phyloP scores from a whole-genome alignment of 1,140 invertebrate species.

The Caerostris extrusa region DNA sequence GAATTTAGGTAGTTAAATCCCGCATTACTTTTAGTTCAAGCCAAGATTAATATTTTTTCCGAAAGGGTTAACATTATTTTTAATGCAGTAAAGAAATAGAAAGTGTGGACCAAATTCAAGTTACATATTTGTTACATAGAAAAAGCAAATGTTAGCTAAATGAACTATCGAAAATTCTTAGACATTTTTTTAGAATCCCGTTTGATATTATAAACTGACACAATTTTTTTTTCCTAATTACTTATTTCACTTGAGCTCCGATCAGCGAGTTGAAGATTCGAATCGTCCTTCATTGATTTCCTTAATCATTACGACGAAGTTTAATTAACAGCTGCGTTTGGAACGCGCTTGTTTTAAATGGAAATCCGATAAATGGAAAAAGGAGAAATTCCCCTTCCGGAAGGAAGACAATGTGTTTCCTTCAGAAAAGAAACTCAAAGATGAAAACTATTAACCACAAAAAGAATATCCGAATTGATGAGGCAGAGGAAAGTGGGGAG shows the following conservation, averaged over 20 bases:
- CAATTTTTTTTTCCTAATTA: background rate
- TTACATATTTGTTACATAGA: too few species aligned
- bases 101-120: too few species aligned
- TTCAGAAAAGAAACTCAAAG: conserved; percentile 35
- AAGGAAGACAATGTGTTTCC: conserved; percentile 63
- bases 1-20: too few species aligned
- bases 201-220: too few species aligned
- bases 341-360: conserved; percentile 71
- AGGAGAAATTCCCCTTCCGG: conserved; percentile 35
- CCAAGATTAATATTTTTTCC: too few species aligned
- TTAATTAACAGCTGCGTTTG: conserved; percentile 72
- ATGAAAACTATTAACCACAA: conserved; percentile 76
- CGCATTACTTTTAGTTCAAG: too few species aligned
- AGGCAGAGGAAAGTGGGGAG: conserved; percentile 63
- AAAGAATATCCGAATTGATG: conserved; percentile 66
- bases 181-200: too few species aligned
- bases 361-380: conserved; percentile 71
- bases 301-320: conserved; percentile 70
- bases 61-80: too few species aligned
- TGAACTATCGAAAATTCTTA: too few species aligned
- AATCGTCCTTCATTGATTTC: conserved; percentile 61
- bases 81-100: too few species aligned
- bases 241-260: conserved; percentile 5
- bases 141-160: too few species aligned
- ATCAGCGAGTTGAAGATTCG: background rate